Base-by-base conservation (phyloP, 2,888 invertebrate species). In the Liopterus haemorrhoidalis region DNA sequence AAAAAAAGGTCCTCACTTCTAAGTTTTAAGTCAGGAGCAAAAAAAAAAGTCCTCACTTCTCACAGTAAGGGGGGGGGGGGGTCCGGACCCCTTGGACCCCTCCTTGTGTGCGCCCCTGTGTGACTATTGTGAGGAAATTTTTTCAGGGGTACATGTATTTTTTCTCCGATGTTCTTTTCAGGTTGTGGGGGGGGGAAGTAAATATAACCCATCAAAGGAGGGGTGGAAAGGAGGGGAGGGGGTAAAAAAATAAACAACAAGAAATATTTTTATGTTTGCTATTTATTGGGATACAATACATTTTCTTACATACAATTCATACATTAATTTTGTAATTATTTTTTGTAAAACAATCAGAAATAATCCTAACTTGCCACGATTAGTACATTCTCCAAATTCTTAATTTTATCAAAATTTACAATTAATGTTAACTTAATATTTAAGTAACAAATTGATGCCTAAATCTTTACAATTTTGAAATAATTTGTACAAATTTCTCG, bases 241-340 rank as follows among this genome's bases (percentile, higher is more conserved):
- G n/a, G n/a, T n/a, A n/a, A n/a, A n/a, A n/a, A 31, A 25, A 39
- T 33, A 14, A 43, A 43, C 15, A 4, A 16, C 19, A 8, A 5
- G 16, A 15, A 20, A 11, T 42, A 41, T 47, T 61, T 62, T 64
- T 61, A 57, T 62, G 57, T 62, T 63, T 63, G 63, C 64, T 64
- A 64, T 63, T 56, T 63, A 62, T 61, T 62, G 59, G 63, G 60
- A 58, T 60, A 62, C 62, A 62, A 59, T 62, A 60, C 63, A 63
- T 61, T 59, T 46, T 61, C 63, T 62, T 63, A 64, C 64, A 63
- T 63, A 62, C 63, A 63, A 57, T 50, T 62, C 64, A 63, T 64
- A 64, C 64, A 64, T 62, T 61, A 59, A 59, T 39, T 48, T 48
- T 50, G 46, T 46, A 61, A 60, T 62, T 61, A 55, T 57, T 59